phyloP scores from a whole-genome alignment of 2,888 invertebrate genomes.

The Rotaria sp. region DNA sequence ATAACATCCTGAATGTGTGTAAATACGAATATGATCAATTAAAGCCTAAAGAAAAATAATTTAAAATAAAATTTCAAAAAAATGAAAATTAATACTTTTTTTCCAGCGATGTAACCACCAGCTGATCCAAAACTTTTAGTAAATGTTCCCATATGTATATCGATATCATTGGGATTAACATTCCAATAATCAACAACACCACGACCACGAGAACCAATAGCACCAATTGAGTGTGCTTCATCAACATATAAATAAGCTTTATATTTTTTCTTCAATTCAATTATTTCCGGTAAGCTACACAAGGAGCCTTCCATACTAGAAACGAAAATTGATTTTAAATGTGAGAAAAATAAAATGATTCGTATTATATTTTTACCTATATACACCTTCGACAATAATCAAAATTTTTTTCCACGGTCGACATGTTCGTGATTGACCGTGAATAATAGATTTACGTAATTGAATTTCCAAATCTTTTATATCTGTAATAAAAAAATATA shows the following conservation, averaged over 20 bases:
- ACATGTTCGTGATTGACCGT: conserved; percentile 70
- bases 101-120: conserved; percentile 90
- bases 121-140: conserved; percentile 96
- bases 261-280: conserved; percentile 83
- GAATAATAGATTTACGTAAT: conserved; percentile 67
- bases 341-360: not conserved
- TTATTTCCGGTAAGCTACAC: conserved; percentile 75
- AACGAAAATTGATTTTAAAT: not conserved
- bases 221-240: conserved; percentile 95
- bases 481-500: conserved; percentile 58
- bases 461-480: conserved; percentile 72
- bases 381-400: conserved; percentile 87
- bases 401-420: conserved; percentile 82
- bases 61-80: not conserved
- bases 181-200: conserved; percentile 82
- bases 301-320: conserved; percentile 89
- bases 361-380: conserved; percentile 51
- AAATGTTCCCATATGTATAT: conserved; percentile 90
- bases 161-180: conserved; percentile 73
- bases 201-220: conserved; percentile 76
- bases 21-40: conserved; percentile 68
- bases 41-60: conserved; percentile 59
- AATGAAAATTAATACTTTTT: conserved; percentile 56
- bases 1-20: conserved; percentile 78
- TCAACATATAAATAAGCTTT: conserved; percentile 90